phyloP scores from a whole-genome alignment of 2,113 vertebrate species.

The Tachysurus fulvidraco region DNA sequence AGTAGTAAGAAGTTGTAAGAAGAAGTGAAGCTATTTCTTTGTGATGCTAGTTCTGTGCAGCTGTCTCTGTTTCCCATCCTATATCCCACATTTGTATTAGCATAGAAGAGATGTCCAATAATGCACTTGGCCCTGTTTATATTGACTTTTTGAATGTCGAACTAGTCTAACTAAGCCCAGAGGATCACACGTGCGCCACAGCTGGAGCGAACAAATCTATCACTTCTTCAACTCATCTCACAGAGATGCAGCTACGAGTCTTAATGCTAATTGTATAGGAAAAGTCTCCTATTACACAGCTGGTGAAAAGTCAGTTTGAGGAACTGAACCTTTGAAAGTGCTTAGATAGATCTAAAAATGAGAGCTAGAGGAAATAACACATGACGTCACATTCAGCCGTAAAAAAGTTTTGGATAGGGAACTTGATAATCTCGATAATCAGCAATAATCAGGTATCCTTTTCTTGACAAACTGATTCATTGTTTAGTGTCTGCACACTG shows the following conservation, averaged over 20 bases:
- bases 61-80: background rate
- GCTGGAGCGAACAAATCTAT: background rate
- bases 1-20: too few species aligned
- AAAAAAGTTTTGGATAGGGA: constrained; percentile 39
- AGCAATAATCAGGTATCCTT: background rate
- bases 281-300: constrained; percentile 22
- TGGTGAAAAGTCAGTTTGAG: constrained; percentile 30
- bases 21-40: too few species aligned
- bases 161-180: background rate
- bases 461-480: background rate
- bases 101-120: background rate
- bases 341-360: constrained; percentile 43
- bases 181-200: background rate
- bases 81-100: background rate
- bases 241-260: background rate
- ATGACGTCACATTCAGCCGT: constrained; percentile 1
- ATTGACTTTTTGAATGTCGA: background rate
- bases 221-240: background rate
- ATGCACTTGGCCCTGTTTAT: background rate
- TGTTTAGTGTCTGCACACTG: background rate
- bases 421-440: constrained; percentile 10
- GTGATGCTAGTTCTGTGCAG: background rate
- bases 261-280: background rate
- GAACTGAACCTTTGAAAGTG: constrained; percentile 50
- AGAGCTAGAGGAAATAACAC: constrained; percentile 23